Percentiles rank a stretch among this genome's conserved stretches.
phyloP scores from a whole-genome alignment of 2,797 vertebrate genomes.

The Gymnoscopelus microlampas region DNA sequence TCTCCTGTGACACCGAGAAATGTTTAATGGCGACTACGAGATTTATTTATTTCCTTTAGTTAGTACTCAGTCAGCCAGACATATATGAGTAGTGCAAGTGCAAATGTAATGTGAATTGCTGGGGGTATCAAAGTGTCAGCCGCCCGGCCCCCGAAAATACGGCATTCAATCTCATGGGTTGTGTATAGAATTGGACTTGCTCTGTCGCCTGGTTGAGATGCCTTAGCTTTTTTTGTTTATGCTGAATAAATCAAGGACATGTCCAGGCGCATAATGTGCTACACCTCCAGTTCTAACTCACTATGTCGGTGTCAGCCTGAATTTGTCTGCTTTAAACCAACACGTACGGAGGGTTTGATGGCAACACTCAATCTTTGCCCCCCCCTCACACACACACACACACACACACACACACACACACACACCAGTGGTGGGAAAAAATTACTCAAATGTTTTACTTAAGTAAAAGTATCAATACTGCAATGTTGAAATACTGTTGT shows the following conservation, averaged over 20 bases:
- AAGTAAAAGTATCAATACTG: too few relatives aligned
- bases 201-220: not conserved
- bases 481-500: too few relatives aligned
- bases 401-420: too few relatives aligned
- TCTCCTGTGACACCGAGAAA: constrained; percentile 60
- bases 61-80: constrained; percentile 43
- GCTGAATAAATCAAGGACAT: constrained; percentile 30
- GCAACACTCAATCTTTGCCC: too few relatives aligned
- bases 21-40: constrained; percentile 61
- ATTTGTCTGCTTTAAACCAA: constrained; percentile 35
- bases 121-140: constrained; percentile 24
- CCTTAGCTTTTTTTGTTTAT: constrained; percentile 18
- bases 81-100: constrained; percentile 32
- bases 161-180: constrained; percentile 19
- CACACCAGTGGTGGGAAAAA: too few relatives aligned
- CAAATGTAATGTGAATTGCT: constrained; percentile 33
- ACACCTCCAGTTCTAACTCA: constrained; percentile 15
- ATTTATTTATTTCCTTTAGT: constrained; percentile 45
- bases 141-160: constrained; percentile 22
- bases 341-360: not conserved
- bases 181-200: not conserved
- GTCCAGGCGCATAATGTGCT: constrained; percentile 14
- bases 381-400: too few relatives aligned
- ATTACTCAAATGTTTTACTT: too few relatives aligned
- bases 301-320: constrained; percentile 13